Base-by-base conservation (phyloP, 1,140 invertebrate genomes). In the Drosophila aff. region DNA sequence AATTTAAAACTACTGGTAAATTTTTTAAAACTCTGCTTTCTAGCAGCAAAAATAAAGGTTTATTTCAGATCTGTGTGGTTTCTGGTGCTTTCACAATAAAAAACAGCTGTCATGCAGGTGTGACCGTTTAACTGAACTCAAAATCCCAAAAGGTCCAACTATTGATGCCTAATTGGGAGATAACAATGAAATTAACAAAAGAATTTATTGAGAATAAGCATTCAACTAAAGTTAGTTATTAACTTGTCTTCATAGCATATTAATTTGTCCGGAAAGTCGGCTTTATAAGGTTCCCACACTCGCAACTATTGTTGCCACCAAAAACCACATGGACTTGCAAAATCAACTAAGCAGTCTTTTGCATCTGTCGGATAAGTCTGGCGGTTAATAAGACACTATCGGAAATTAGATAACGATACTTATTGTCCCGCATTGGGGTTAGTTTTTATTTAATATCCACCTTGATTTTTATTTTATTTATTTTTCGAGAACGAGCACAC, bases 51-150 rank as follows among this genome's bases (percentile, higher is more conserved):
- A 66, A 60, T 53, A 23, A 68, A 53, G 55, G 53, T 36, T 75
- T 69, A 41, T 26, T 44, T 43, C 3, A 59, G 63, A 67, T 67
- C 28, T 47, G 47, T 57, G 69, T 62, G n/a, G 10, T 40, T 63
- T 46, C 65, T 67, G 59, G 72, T 38, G 53, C 43, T 41, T 77
- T 74, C 64, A 69, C 78, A 89, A 85, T 78, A 81, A 38, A 81
- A 76, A 89, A 55, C 84, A 87, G 84, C 84, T 87, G 84, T 67
- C 31, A 46, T 6, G 23, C 61, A 58, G 38, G 58, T 72, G 60
- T 72, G n/a, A 0, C 23, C 44, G 43, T 58, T 75, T 60, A 40
- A 6, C 63, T 75, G 28, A 71, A 83, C 77, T 83, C 6, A n/a
- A 16, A 21, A 36, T 13, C 36, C 36, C 66, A 76, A 73, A 47